phyloP scores from a whole-genome alignment of 2,888 invertebrate species.

The Isotomurus palustris region DNA sequence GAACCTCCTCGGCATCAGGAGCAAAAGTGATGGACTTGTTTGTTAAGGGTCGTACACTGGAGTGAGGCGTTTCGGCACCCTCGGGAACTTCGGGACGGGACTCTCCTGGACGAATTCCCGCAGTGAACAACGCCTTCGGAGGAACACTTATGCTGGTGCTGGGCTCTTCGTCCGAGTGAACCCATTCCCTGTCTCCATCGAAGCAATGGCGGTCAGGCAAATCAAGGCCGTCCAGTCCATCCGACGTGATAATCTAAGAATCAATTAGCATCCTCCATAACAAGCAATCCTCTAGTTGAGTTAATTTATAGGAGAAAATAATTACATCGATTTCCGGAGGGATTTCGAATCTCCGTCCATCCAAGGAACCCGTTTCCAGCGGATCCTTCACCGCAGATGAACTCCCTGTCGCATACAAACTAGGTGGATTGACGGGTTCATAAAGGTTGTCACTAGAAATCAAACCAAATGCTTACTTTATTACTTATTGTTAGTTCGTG shows the following conservation, averaged over 20 bases:
- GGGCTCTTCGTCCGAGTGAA: conserved; percentile 31
- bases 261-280: neutral
- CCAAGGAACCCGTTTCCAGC: conserved; percentile 35
- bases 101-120: conserved; percentile 32
- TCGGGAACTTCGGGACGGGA: conserved; percentile 18
- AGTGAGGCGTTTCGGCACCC: conserved; percentile 1
- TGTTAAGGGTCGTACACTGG: conserved; percentile 32
- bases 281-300: neutral
- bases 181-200: conserved; percentile 45
- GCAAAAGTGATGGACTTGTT: conserved; percentile 36
- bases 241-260: conserved; percentile 39
- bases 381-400: conserved; percentile 49
- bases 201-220: conserved; percentile 39
- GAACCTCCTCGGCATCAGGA: conserved; percentile 18
- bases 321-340: conserved; percentile 44
- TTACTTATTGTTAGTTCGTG: too few relatives aligned
- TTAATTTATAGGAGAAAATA: neutral
- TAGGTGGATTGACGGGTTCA: conserved; percentile 77
- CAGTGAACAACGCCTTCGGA: conserved; percentile 26
- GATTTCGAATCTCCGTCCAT: conserved; percentile 41
- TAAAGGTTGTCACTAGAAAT: conserved; percentile 93
- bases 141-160: too few relatives aligned
- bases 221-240: conserved; percentile 44
- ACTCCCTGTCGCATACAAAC: conserved; percentile 51
- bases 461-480: too few relatives aligned